phyloP scores from a whole-genome alignment of 2,888 invertebrate species.

The Andrena praecox region DNA sequence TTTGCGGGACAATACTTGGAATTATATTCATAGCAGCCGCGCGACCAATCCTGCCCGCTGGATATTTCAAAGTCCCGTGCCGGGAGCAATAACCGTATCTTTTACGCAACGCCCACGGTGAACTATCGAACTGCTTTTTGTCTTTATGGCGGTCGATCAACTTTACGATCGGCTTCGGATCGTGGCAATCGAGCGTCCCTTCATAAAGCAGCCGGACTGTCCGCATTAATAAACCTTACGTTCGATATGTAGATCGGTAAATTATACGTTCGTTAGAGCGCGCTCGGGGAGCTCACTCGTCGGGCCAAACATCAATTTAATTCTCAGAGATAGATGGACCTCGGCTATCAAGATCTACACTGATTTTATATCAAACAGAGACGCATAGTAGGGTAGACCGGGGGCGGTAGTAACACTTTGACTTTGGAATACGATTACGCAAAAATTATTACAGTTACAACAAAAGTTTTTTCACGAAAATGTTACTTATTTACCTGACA shows the following conservation, averaged over 20 bases:
- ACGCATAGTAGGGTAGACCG: no score
- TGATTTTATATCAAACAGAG: not conserved
- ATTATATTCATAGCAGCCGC: constrained; percentile 44
- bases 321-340: not conserved
- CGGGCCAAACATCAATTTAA: not conserved
- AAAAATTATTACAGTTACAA: no score
- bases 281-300: not conserved
- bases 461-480: no score
- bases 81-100: constrained; percentile 41
- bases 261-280: not conserved
- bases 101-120: constrained; percentile 47
- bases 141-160: constrained; percentile 38
- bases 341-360: no score
- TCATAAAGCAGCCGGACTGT: not conserved
- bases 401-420: no score
- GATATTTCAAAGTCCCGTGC: constrained; percentile 48
- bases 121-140: constrained; percentile 44
- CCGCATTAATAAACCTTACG: constrained; percentile 13
- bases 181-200: not conserved
- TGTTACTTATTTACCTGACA: no score
- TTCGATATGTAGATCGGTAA: not conserved
- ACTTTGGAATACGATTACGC: no score
- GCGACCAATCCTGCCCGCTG: constrained; percentile 7
- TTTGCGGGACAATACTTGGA: constrained; percentile 41
- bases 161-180: constrained; percentile 33